A percentile compares a stretch with the other conserved stretches of the same genome.
These are phyloP conservation scores for Sogatella furcifera DNA, from an alignment of 1,140 invertebrate genomes.

Conservation along the genomic window DNA sequence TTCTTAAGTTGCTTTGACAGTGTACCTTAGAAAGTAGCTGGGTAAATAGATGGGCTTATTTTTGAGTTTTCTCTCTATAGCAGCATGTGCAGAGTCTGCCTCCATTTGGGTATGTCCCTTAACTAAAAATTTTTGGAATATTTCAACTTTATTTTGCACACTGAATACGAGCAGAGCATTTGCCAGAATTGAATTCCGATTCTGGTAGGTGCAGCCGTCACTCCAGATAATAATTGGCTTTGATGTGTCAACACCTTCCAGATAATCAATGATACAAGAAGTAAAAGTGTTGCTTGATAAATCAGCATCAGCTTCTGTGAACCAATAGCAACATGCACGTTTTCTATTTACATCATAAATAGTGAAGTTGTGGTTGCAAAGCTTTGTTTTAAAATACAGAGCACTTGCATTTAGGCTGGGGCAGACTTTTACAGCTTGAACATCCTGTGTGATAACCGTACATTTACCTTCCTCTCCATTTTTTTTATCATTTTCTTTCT, in stretches of 20 bases:
- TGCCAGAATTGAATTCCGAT: constrained; percentile 27
- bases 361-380: constrained; percentile 35
- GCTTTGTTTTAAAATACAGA: constrained; percentile 36
- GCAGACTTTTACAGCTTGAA: constrained; percentile 31
- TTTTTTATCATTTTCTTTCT: constrained; percentile 24
- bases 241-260: constrained; percentile 14
- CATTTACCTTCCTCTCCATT: constrained; percentile 16
- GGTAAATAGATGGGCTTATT: constrained; percentile 8
- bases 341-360: constrained; percentile 32
- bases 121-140: constrained; percentile 33
- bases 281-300: constrained; percentile 17
- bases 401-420: constrained; percentile 29
- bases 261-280: constrained; percentile 27
- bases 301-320: constrained; percentile 32
- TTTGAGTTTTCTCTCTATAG: constrained; percentile 24
- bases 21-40: too few species aligned
- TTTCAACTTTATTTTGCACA: constrained; percentile 21
- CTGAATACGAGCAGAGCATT: constrained; percentile 28
- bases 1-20: too few species aligned
- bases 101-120: constrained; percentile 35
- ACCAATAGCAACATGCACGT: constrained; percentile 30
- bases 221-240: constrained; percentile 5
- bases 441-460: constrained; percentile 28
- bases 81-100: constrained; percentile 29
- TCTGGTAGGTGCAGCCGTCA: constrained; percentile 30